Conservation (phyloP, 2,797 vertebrate species). For the Sebastes steindachneri region DNA sequence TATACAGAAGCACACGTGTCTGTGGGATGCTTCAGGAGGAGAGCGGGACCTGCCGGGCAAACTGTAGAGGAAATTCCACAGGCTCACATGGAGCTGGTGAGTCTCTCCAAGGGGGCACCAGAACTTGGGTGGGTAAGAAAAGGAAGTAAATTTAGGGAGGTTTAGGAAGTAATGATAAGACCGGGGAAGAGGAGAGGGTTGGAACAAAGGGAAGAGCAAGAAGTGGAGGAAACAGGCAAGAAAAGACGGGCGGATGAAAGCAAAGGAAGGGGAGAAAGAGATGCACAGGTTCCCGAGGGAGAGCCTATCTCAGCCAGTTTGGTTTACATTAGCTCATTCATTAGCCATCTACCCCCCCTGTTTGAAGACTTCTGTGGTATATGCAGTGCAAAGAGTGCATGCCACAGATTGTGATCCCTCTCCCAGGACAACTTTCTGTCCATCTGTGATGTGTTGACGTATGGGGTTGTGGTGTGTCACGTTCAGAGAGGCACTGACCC, state of each 20-base stretch:
- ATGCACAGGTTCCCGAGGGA: conserved; percentile 33
- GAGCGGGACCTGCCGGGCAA: conserved; percentile 35
- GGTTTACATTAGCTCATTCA: conserved; percentile 67
- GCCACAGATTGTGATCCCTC: conserved; percentile 35
- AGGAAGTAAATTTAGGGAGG: not conserved
- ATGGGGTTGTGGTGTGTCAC: conserved; percentile 2
- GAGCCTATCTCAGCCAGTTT: conserved; percentile 19
- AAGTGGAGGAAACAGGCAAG: not conserved
- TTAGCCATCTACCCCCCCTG: conserved; percentile 32
- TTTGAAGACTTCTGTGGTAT: conserved; percentile 46
- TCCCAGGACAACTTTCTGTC: conserved; percentile 42
- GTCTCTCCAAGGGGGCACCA: conserved; percentile 8
- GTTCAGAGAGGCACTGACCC: conserved; percentile 21
- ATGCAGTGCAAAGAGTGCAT: conserved; percentile 30
- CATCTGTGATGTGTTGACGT: conserved; percentile 71
- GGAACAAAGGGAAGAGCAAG: conserved; percentile 18
- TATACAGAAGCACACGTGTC: conserved; percentile 56
- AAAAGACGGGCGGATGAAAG: conserved; percentile 45
- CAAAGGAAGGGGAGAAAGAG: conserved; percentile 22
- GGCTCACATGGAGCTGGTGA: conserved; percentile 67
- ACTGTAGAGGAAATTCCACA: conserved; percentile 72
- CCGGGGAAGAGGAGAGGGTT: not conserved
- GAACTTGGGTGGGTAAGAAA: conserved; percentile 15
- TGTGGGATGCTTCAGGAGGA: conserved; percentile 33
- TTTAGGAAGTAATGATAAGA: conserved; percentile 21